Evolutionary conservation across 2,888 invertebrate species (phyloP).

Genomic region (Erebia aethiops): DNA sequence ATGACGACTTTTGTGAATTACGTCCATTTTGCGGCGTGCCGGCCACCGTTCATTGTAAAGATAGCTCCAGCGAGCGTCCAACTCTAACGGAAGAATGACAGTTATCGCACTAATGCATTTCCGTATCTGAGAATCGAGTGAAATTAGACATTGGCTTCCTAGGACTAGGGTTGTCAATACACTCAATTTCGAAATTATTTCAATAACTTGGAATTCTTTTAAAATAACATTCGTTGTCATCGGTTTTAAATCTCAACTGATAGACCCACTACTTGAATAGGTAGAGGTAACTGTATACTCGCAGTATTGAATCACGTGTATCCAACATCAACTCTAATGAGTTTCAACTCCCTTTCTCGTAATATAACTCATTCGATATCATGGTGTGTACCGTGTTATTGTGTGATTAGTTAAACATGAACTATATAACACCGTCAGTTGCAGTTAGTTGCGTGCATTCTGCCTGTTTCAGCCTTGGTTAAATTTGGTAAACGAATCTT

Average conservation of each 20-base stretch:
- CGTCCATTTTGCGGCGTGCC: slow-evolving; percentile 51
- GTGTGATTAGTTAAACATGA: too few species aligned
- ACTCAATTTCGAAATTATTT: not conserved
- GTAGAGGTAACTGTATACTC: not conserved
- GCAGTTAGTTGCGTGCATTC: too few species aligned
- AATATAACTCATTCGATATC: too few species aligned
- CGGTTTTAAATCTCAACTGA: too few species aligned
- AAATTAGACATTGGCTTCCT: slow-evolving; percentile 38
- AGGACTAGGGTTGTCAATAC: not conserved
- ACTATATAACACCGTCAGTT: too few species aligned
- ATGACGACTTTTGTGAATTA: slow-evolving; percentile 59
- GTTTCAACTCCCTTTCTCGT: too few species aligned
- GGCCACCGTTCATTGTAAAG: slow-evolving; percentile 51
- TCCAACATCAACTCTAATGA: too few species aligned
- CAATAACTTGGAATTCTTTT: too few species aligned
- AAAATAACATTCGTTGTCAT: too few species aligned
- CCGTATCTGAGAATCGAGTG: slow-evolving; percentile 39
- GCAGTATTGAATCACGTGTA: too few species aligned
- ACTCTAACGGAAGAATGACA: slow-evolving; percentile 56
- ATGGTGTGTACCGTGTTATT: too few species aligned
- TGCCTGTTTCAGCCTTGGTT: too few species aligned
- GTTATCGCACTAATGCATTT: slow-evolving; percentile 63
- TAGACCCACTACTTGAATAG: not conserved
- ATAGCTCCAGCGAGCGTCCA: slow-evolving; percentile 38
- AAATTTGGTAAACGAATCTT: not conserved